Conservation (phyloP, 2,888 invertebrate species). For the Pecten maximus region DNA sequence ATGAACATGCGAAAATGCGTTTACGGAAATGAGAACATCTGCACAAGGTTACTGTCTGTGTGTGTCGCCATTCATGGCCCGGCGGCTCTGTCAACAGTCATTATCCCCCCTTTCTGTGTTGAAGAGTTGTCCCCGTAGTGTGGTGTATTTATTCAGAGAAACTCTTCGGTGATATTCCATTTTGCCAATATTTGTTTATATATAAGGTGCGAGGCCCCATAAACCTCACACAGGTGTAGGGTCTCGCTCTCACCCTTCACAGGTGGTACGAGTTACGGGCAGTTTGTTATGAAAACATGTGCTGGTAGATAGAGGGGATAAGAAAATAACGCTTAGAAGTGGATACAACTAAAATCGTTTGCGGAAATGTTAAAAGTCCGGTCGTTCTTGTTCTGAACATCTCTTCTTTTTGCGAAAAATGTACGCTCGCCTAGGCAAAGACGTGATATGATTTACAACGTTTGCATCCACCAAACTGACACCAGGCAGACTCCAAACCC, state of each 20-base stretch:
- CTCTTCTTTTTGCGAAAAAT: too few species aligned
- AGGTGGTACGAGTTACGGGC: background rate
- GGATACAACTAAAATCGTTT: too few species aligned
- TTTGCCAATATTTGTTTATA: constrained; percentile 31
- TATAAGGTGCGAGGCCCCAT: constrained; percentile 8
- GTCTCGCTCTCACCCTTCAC: background rate
- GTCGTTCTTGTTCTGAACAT: too few species aligned
- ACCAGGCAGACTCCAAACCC: too few species aligned
- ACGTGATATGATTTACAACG: too few species aligned
- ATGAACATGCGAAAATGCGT: constrained; percentile 29
- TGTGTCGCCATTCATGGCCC: background rate
- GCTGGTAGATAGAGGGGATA: background rate
- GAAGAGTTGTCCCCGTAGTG: constrained; percentile 2
- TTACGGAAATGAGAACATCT: constrained; percentile 19
- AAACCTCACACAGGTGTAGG: background rate
- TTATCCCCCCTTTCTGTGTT: constrained; percentile 23
- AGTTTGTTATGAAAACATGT: background rate
- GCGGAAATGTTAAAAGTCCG: too few species aligned
- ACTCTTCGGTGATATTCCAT: constrained; percentile 20
- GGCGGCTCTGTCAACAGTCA: constrained; percentile 17
- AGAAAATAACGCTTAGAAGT: too few species aligned
- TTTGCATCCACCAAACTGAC: too few species aligned
- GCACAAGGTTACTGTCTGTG: constrained; percentile 17
- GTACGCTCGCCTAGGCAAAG: too few species aligned
- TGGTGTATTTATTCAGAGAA: constrained; percentile 27